Evolutionary conservation across 2,797 vertebrate genomes (phyloP).

Genomic region (Notolabrus celidotus): DNA sequence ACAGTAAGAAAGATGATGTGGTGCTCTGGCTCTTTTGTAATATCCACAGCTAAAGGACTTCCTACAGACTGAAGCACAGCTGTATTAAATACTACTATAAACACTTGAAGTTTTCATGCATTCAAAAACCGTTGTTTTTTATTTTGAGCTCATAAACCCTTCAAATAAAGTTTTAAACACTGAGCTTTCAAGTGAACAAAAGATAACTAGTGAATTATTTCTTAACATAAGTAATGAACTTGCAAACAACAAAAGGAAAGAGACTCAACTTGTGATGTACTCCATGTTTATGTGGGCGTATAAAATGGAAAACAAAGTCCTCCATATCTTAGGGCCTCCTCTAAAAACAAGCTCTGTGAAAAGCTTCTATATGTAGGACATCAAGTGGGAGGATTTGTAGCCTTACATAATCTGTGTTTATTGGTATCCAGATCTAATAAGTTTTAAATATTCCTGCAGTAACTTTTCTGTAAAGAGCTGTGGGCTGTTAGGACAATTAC

Average conservation of each 20-base stretch:
- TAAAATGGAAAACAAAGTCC: conserved; percentile 38
- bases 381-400: conserved; percentile 58
- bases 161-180: too few relatives aligned
- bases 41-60: too few relatives aligned
- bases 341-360: conserved; percentile 45
- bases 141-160: too few relatives aligned
- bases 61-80: too few relatives aligned
- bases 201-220: conserved; percentile 9
- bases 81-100: too few relatives aligned
- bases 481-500: conserved; percentile 40
- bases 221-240: conserved; percentile 4
- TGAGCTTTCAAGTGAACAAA: neutral
- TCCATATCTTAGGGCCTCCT: conserved; percentile 35
- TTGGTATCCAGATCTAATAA: conserved; percentile 46
- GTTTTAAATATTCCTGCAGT: conserved; percentile 45
- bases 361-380: conserved; percentile 56
- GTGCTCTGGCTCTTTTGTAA: too few relatives aligned
- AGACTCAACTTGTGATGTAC: conserved; percentile 5
- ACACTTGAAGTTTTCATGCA: too few relatives aligned
- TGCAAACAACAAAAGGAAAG: conserved; percentile 1
- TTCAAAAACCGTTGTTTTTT: too few relatives aligned
- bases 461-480: conserved; percentile 31
- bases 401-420: conserved; percentile 57
- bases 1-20: too few relatives aligned
- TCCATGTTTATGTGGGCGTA: conserved; percentile 43